Evolutionary conservation across 1,140 invertebrate species (phyloP).

Genomic region (Teleopsis dalmanni): DNA sequence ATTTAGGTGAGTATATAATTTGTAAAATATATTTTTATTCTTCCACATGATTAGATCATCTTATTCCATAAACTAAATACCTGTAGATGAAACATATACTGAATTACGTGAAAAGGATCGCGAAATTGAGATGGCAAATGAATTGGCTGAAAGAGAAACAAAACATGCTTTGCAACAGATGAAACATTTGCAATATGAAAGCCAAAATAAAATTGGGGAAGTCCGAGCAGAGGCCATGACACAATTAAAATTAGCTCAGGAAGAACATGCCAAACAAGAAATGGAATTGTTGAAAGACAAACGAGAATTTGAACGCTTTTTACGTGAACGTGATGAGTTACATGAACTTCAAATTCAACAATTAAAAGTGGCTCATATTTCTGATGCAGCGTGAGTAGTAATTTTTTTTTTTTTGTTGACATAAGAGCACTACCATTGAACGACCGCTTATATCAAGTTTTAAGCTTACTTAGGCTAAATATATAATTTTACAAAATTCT

Average conservation of each 20-base stretch:
- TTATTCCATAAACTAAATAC: slow-evolving; percentile 1
- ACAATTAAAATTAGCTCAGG: slow-evolving; percentile 64
- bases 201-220: slow-evolving; percentile 59
- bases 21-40: neutral
- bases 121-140: slow-evolving; percentile 77
- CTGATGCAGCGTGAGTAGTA: slow-evolving; percentile 53
- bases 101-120: slow-evolving; percentile 68
- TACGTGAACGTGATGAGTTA: slow-evolving; percentile 61
- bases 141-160: slow-evolving; percentile 78
- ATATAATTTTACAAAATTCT: too few species aligned
- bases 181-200: slow-evolving; percentile 86
- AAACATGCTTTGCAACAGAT: slow-evolving; percentile 88
- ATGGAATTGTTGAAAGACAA: slow-evolving; percentile 72
- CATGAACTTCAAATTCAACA: slow-evolving; percentile 37
- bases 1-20: slow-evolving; percentile 22
- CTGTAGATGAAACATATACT: slow-evolving; percentile 32
- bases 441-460: too few species aligned
- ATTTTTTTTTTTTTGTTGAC: too few species aligned
- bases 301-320: slow-evolving; percentile 60
- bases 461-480: too few species aligned
- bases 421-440: too few species aligned
- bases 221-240: slow-evolving; percentile 62
- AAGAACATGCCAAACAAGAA: slow-evolving; percentile 67
- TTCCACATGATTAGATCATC: neutral
- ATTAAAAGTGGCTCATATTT: slow-evolving; percentile 42